Evolutionary conservation across 2,888 invertebrate genomes (phyloP).

Genomic region (Epirrita christyi): DNA sequence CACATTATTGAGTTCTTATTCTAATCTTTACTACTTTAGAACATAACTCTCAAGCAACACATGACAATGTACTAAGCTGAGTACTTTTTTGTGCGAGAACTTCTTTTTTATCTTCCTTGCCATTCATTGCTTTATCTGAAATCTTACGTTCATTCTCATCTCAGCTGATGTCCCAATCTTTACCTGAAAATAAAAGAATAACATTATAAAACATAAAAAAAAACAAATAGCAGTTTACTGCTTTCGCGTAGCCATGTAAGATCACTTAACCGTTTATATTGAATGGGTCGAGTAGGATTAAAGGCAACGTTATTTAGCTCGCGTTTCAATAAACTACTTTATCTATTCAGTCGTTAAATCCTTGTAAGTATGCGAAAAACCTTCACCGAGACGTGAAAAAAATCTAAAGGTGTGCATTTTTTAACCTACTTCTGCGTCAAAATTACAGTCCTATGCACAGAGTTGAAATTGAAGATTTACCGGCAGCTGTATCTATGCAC

Average conservation of each 20-base stretch:
- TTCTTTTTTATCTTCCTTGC: constrained; percentile 22
- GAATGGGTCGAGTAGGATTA: constrained; percentile 48
- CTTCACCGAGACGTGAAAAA: constrained; percentile 9
- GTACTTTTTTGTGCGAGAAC: constrained; percentile 18
- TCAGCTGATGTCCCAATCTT: constrained; percentile 43
- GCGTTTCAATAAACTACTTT: constrained; percentile 39
- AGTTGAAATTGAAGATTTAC: not conserved
- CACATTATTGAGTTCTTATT: not conserved
- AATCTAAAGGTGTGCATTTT: constrained; percentile 4
- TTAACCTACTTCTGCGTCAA: not conserved
- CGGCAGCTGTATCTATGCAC: not conserved
- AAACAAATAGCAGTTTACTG: constrained; percentile 30
- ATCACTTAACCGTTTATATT: constrained; percentile 51
- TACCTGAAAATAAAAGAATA: constrained; percentile 59
- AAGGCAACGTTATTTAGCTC: constrained; percentile 41
- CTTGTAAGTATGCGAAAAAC: constrained; percentile 25
- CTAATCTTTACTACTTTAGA: constrained; percentile 12
- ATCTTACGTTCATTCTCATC: constrained; percentile 21
- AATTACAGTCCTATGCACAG: not conserved
- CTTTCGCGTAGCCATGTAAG: constrained; percentile 45
- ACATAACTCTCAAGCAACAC: constrained; percentile 17
- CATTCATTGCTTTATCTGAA: constrained; percentile 31
- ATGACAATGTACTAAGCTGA: constrained; percentile 10
- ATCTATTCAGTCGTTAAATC: constrained; percentile 45
- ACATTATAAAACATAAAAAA: constrained; percentile 30